These are phyloP conservation scores for Epiblema foenella DNA, from an alignment of 2,888 invertebrate genomes.

Conservation along the genomic window DNA sequence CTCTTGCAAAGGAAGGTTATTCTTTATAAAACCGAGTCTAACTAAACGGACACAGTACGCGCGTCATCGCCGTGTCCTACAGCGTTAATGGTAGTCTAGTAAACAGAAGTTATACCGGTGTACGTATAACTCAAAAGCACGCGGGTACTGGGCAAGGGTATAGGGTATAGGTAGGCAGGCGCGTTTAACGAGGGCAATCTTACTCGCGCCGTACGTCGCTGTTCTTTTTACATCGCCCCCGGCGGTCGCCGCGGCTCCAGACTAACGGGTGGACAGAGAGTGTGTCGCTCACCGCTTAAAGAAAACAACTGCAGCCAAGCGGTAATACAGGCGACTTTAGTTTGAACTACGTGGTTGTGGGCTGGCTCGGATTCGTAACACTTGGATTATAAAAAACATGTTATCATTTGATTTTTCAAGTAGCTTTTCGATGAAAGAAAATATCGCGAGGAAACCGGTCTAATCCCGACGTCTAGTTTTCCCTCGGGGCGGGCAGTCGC, in stretches of 20 bases:
- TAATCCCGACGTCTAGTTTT: too few species aligned
- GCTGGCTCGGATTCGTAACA: too few species aligned
- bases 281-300: neutral
- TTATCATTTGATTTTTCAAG: too few species aligned
- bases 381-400: too few species aligned
- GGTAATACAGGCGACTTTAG: neutral
- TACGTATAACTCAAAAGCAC: conserved; percentile 4
- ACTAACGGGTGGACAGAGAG: conserved; percentile 8
- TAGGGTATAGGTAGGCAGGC: conserved; percentile 54
- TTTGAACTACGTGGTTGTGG: too few species aligned
- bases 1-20: too few species aligned
- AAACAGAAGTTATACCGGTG: conserved; percentile 6
- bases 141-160: conserved; percentile 31
- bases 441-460: too few species aligned
- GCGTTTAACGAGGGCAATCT: conserved; percentile 77
- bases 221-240: conserved; percentile 73
- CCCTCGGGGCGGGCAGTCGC: too few species aligned
- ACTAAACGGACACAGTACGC: neutral
- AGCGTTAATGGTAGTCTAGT: conserved; percentile 9
- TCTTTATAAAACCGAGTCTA: neutral
- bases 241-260: conserved; percentile 56
- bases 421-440: too few species aligned
- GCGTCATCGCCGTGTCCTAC: neutral
- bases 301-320: neutral
- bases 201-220: conserved; percentile 71